Percentiles rank a stretch among this genome's conserved stretches.
Evolutionary conservation across 2,113 vertebrate genomes (phyloP).

Genomic region (Phocoena phocoena): DNA sequence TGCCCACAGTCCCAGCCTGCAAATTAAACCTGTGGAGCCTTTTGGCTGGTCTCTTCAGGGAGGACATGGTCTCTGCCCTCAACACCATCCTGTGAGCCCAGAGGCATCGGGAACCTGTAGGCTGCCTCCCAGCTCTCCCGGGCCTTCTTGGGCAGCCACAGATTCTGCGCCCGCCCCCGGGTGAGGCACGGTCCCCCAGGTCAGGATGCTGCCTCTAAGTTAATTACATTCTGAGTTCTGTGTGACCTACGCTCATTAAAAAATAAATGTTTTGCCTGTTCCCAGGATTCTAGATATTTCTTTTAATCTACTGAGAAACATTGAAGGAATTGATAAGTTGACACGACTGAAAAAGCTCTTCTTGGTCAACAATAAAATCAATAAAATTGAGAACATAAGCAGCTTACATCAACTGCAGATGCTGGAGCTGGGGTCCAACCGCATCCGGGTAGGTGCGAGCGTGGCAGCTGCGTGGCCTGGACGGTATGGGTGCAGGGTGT

Average conservation of each 20-base stretch:
- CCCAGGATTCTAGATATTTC: slow-evolving; percentile 95
- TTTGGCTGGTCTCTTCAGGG: not conserved
- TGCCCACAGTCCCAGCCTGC: not conserved
- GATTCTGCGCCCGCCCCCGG: not conserved
- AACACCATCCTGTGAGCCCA: not conserved
- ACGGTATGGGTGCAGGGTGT: accelerated
- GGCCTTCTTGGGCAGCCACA: not conserved
- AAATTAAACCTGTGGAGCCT: not conserved
- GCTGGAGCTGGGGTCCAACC: slow-evolving; percentile 98
- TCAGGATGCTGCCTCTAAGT: not conserved
- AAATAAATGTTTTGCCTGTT: slow-evolving; percentile 52
- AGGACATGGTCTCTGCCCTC: too few relatives aligned
- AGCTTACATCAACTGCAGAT: slow-evolving; percentile 90
- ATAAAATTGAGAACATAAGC: slow-evolving; percentile 91
- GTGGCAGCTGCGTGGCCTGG: accelerated
- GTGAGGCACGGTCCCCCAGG: not conserved
- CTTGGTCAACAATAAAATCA: slow-evolving; percentile 98
- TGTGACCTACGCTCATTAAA: not conserved
- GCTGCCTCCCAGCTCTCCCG: not conserved
- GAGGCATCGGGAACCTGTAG: not conserved
- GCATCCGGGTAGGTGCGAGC: slow-evolving; percentile 91
- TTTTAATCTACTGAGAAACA: slow-evolving; percentile 94
- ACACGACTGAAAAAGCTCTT: slow-evolving; percentile 94
- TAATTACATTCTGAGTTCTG: not conserved
- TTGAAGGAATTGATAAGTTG: slow-evolving; percentile 93